phyloP scores from a whole-genome alignment of 2,797 vertebrate species.

The Leucoraja ocellata region DNA sequence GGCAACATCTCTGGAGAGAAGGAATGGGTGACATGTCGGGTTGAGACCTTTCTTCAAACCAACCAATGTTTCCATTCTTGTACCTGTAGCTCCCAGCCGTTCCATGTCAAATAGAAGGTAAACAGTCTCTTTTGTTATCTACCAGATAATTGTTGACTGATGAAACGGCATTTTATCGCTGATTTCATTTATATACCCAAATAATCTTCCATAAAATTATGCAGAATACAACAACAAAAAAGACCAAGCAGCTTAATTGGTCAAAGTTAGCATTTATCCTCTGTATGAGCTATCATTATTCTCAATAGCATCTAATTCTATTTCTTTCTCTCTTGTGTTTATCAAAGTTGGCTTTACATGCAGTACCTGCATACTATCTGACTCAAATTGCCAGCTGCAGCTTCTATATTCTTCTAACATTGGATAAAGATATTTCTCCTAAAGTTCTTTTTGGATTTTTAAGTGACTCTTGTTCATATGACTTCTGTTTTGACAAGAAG shows the following conservation, averaged over 20 bases:
- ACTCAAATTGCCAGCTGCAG: not conserved
- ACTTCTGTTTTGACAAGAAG: not conserved
- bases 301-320: not conserved
- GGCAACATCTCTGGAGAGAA: too few species aligned
- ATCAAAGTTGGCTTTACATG: not conserved
- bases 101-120: too few species aligned
- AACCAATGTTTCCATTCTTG: too few species aligned
- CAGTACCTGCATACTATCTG: not conserved
- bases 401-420: not conserved
- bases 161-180: too few species aligned
- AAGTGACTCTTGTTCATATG: not conserved
- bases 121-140: too few species aligned
- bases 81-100: too few species aligned
- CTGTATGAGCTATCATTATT: not conserved
- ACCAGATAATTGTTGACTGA: too few species aligned
- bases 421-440: not conserved
- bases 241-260: not conserved
- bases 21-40: too few species aligned
- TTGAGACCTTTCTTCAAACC: too few species aligned
- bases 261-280: not conserved
- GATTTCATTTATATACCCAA: too few species aligned
- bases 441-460: not conserved
- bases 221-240: not conserved
- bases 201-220: not conserved
- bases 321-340: not conserved